Percentiles rank a stretch among this genome's conserved stretches.
These are phyloP conservation scores for Zelleria hepariella DNA, from an alignment of 2,888 invertebrate species.

Conservation along the genomic window DNA sequence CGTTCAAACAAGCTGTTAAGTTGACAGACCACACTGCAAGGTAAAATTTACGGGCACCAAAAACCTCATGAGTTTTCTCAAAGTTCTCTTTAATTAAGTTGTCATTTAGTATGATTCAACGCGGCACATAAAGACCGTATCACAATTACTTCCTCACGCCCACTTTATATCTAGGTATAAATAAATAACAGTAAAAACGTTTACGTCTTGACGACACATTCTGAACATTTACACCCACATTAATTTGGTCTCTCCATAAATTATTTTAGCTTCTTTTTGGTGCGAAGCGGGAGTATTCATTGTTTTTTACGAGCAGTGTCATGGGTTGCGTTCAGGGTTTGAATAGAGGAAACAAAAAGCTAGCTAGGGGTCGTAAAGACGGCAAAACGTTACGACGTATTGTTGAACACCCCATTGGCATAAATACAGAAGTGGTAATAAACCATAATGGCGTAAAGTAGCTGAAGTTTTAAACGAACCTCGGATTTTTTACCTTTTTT, in stretches of 20 bases:
- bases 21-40: not conserved
- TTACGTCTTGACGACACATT: slow-evolving; percentile 9
- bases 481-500: not conserved
- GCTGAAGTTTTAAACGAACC: slow-evolving; percentile 2
- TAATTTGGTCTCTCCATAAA: slow-evolving; percentile 4
- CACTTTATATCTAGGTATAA: not conserved
- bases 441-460: slow-evolving; percentile 23
- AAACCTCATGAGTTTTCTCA: not conserved
- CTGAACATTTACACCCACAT: slow-evolving; percentile 7
- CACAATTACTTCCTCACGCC: not conserved
- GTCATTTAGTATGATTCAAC: not conserved
- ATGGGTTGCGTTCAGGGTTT: not conserved
- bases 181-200: not conserved
- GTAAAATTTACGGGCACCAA: not conserved
- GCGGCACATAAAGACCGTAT: not conserved
- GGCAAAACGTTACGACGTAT: slow-evolving; percentile 44
- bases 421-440: slow-evolving; percentile 36
- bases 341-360: not conserved
- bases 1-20: not conserved
- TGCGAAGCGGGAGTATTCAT: not conserved
- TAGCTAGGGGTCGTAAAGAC: slow-evolving; percentile 25
- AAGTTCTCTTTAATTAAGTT: not conserved
- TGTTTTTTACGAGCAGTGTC: not conserved
- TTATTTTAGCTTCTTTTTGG: slow-evolving; percentile 4
- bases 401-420: slow-evolving; percentile 40